Evolutionary conservation across 1,140 invertebrate species (phyloP).

Genomic region (Drosophila elegans): DNA sequence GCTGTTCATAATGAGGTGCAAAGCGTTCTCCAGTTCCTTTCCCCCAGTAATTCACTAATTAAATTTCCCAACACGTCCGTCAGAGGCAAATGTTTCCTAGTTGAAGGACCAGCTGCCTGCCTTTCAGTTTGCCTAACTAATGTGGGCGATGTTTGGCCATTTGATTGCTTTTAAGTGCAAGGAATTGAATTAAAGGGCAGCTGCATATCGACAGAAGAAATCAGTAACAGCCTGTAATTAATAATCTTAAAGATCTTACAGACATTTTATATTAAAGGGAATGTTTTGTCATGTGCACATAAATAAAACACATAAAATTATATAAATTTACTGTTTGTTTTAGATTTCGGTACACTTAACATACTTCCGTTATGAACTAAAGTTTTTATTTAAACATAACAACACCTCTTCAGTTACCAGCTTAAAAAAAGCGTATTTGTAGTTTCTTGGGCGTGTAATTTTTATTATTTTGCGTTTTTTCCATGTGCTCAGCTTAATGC

Average conservation of each 20-base stretch:
- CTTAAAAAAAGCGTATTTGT: conserved; percentile 56
- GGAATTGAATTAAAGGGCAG: conserved; percentile 39
- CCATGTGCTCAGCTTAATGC: conserved; percentile 32
- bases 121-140: conserved; percentile 63
- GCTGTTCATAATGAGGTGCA: conserved; percentile 45
- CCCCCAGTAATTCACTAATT: conserved; percentile 64
- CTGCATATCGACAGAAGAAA: not conserved
- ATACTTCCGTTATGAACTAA: conserved; percentile 5
- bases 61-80: conserved; percentile 70
- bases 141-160: conserved; percentile 21
- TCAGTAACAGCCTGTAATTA: too few species aligned
- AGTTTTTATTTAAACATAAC: conserved; percentile 11
- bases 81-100: conserved; percentile 26
- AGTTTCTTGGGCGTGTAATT: conserved; percentile 50
- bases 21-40: conserved; percentile 26
- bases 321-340: conserved; percentile 5
- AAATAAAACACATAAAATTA: too few species aligned
- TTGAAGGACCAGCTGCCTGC: conserved; percentile 13
- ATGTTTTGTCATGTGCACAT: too few species aligned
- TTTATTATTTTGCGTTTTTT: conserved; percentile 50
- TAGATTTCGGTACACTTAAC: conserved; percentile 11
- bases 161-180: conserved; percentile 74
- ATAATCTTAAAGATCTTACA: too few species aligned
- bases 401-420: conserved; percentile 54
- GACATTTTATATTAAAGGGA: too few species aligned